Conservation (phyloP, 2,797 vertebrate species). For the Rachycentron canadum region DNA sequence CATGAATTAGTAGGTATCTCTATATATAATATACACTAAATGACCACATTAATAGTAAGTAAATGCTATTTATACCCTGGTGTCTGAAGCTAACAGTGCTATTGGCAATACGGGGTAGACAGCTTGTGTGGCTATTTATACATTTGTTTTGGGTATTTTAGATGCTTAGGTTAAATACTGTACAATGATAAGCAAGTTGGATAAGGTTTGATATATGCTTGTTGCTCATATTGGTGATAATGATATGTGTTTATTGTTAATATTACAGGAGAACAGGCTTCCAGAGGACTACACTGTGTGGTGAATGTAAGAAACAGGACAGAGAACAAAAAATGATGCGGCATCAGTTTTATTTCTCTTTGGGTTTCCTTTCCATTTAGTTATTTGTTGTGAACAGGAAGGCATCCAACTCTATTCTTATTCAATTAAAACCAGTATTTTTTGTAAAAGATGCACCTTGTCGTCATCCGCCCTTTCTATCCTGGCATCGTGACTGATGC, state of each 20-base stretch:
- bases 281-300: background rate
- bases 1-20: background rate
- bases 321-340: too few relatives aligned
- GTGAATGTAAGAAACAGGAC: background rate
- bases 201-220: too few relatives aligned
- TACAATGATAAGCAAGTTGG: too few relatives aligned
- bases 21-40: too few relatives aligned
- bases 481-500: slow-evolving; percentile 24
- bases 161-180: too few relatives aligned
- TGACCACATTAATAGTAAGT: background rate
- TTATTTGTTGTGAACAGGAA: background rate
- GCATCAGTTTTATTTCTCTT: background rate
- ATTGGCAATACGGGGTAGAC: too few relatives aligned
- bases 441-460: slow-evolving; percentile 45
- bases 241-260: too few relatives aligned
- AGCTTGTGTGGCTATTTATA: too few relatives aligned
- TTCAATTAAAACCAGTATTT: slow-evolving; percentile 7
- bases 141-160: too few relatives aligned
- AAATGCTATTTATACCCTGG: too few relatives aligned
- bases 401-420: background rate
- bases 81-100: too few relatives aligned
- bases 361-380: background rate
- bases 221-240: too few relatives aligned
- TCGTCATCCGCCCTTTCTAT: slow-evolving; percentile 27
- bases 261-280: background rate